A percentile compares a stretch with the other conserved stretches of the same genome.
These are phyloP conservation scores for Sinocyclocheilus anophthalmus DNA, from an alignment of 2,113 vertebrate species.

Conservation along the genomic window DNA sequence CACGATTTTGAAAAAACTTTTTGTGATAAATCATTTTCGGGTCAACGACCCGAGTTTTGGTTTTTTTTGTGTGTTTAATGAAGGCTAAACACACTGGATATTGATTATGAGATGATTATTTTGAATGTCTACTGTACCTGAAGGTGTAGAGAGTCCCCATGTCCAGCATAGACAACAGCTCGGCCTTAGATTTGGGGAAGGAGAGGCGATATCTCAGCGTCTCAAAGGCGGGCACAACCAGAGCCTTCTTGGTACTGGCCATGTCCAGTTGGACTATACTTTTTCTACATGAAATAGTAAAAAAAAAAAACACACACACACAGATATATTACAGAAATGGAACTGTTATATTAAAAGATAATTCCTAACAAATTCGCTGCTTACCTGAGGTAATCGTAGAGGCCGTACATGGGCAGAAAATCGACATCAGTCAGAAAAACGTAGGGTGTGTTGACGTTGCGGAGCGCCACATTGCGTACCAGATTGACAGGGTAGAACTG, in stretches of 20 bases:
- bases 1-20: too few species aligned
- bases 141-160: slow-evolving; percentile 92
- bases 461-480: slow-evolving; percentile 90
- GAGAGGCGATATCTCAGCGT: slow-evolving; percentile 89
- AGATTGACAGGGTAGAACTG: slow-evolving; percentile 96
- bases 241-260: slow-evolving; percentile 83
- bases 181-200: slow-evolving; percentile 94
- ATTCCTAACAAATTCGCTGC: not conserved
- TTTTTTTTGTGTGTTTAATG: too few species aligned
- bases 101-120: not conserved
- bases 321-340: not conserved
- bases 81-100: not conserved
- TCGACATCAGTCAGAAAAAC: slow-evolving; percentile 95
- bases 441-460: slow-evolving; percentile 87
- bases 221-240: slow-evolving; percentile 94
- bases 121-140: slow-evolving; percentile 76
- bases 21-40: too few species aligned
- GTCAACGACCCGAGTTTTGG: too few species aligned
- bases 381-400: slow-evolving; percentile 94
- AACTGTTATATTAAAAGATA: not conserved
- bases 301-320: not conserved
- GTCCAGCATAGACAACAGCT: slow-evolving; percentile 94
- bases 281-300: slow-evolving; percentile 70
- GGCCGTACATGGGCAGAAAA: slow-evolving; percentile 93
- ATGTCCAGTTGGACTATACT: slow-evolving; percentile 87